These are phyloP conservation scores for Procambarus clarkii DNA, from an alignment of 1,140 invertebrate species.

Conservation along the genomic window DNA sequence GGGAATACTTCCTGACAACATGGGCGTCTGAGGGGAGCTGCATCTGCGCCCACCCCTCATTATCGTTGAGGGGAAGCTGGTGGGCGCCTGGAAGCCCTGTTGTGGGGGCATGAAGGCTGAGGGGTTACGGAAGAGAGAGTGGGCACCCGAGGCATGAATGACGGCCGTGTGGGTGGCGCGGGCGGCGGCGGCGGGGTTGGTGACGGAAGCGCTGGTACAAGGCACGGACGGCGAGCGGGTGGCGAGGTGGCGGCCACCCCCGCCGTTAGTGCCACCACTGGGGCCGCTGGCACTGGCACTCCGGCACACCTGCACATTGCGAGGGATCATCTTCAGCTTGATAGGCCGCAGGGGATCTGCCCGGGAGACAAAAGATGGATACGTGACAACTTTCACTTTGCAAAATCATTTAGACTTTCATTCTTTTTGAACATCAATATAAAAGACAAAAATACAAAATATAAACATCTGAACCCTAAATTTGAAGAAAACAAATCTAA, in stretches of 20 bases:
- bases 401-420: no score
- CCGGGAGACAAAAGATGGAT: conserved; percentile 7
- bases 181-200: background rate
- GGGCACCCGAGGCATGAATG: conserved; percentile 25
- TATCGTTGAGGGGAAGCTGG: background rate
- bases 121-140: conserved; percentile 51
- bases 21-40: conserved; percentile 38
- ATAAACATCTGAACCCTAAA: no score
- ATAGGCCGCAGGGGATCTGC: conserved; percentile 50
- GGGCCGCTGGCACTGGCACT: background rate
- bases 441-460: background rate
- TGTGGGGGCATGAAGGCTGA: background rate
- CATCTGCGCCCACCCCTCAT: conserved; percentile 42
- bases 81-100: conserved; percentile 12
- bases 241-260: background rate
- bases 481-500: no score
- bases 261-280: background rate
- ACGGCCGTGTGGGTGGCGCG: conserved; percentile 37
- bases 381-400: background rate
- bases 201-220: background rate
- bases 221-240: conserved; percentile 39
- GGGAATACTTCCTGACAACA: conserved; percentile 27
- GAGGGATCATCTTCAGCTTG: conserved; percentile 59
- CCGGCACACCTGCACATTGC: conserved; percentile 37
- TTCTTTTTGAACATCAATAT: no score